Base-by-base conservation (phyloP, 2,113 vertebrate species). In the Triplophysa dalaica region DNA sequence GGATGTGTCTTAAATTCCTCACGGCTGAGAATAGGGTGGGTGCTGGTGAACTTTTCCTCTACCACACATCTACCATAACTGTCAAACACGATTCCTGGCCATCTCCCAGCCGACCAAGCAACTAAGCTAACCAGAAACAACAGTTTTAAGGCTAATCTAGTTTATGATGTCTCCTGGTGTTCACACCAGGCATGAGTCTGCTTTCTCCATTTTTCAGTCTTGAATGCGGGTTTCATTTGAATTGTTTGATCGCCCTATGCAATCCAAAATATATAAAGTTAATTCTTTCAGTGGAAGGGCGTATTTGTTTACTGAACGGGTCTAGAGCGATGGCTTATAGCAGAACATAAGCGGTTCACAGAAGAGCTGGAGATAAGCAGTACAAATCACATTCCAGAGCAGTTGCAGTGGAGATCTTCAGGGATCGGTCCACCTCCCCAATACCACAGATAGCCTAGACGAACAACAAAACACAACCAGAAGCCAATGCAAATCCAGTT, bases 201-300 rank as follows among this genome's bases (percentile, higher is more conserved):
- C 17, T 73, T 1, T 16, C 2, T 17, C 8, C 52, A 4, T 26
- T 65, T 73, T 52, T 56, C 62, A 6, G 21, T 80, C 45, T 74
- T 14, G 60, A 60, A 74, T 58, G 24, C 65, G 72, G 43, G 19
- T 64, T 13, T 48, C 33, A 60, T 21, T 64, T 24, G 14, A 77
- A 75, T 60, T 77, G 61, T 79, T 75, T 86, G 75, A 79, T 80
- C 79, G 48, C 80, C 48, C 76, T 60, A 73, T 21, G 26, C 77
- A 48, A 72, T 80, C 77, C 76, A 81, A 83, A 75, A 77, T 62
- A 86, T 84, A 79, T 79, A 79, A 68, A 70, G 70, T 45, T 48
- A 79, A 64, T 22, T n/a, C 26, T 60, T 82, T 67, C 69, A 72
- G 52, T 60, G 65, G 80, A 78, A 75, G 81, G 73, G 76, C 38